Evolutionary conservation across 2,113 vertebrate species (phyloP).

Genomic region (Petromus typicus): DNA sequence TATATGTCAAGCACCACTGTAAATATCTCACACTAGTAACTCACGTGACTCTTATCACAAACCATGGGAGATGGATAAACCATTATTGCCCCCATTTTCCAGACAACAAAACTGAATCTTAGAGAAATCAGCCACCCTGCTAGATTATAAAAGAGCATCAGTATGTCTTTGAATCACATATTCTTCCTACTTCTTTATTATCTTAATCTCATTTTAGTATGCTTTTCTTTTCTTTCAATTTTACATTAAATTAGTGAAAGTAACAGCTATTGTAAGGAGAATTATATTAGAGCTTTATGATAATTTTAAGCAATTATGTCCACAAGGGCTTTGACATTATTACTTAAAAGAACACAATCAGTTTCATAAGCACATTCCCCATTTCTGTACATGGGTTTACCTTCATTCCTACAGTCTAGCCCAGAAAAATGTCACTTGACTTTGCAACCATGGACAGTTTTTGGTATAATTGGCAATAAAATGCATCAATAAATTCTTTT

Average conservation of each 20-base stretch:
- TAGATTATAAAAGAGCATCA: not conserved
- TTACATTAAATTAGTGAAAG: not conserved
- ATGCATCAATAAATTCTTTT: not conserved
- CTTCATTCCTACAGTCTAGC: not conserved
- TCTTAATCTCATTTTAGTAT: not conserved
- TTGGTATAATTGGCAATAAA: constrained; percentile 21
- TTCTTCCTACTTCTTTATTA: not conserved
- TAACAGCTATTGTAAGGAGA: not conserved
- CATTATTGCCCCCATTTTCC: not conserved
- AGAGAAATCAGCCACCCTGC: not conserved
- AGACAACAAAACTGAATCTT: not conserved
- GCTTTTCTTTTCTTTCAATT: not conserved
- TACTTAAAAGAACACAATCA: not conserved
- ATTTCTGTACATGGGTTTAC: not conserved
- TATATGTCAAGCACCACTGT: not conserved
- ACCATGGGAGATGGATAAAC: not conserved
- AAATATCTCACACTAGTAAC: not conserved
- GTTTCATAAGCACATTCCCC: not conserved
- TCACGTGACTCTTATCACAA: not conserved
- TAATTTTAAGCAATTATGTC: constrained; percentile 1
- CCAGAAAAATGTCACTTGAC: constrained; percentile 6
- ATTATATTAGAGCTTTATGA: not conserved
- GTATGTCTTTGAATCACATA: not conserved
- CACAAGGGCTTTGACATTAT: not conserved
- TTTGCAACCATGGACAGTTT: not conserved